phyloP scores from a whole-genome alignment of 2,888 invertebrate genomes.

The Neuroscelio doddi region DNA sequence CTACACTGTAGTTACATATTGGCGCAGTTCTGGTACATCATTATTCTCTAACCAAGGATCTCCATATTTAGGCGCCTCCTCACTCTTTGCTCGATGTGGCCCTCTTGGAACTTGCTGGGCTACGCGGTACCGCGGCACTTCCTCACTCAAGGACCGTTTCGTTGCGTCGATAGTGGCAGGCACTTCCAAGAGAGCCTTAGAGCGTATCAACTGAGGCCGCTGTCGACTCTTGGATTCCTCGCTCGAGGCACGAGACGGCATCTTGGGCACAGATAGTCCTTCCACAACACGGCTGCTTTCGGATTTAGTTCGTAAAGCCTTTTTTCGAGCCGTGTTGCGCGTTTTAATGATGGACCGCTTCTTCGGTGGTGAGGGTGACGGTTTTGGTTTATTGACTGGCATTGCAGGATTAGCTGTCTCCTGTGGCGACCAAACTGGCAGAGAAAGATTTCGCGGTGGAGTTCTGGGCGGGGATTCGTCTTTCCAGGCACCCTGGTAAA shows the following conservation, averaged over 20 bases:
- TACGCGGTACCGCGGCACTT: slow-evolving; percentile 61
- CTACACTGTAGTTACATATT: slow-evolving; percentile 69
- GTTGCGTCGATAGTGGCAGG: slow-evolving; percentile 58
- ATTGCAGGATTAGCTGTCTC: slow-evolving; percentile 49
- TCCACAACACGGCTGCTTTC: slow-evolving; percentile 54
- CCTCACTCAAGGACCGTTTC: slow-evolving; percentile 68
- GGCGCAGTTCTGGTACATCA: slow-evolving; percentile 61
- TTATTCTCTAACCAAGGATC: slow-evolving; percentile 62
- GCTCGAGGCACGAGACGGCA: slow-evolving; percentile 58
- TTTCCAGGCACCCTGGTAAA: slow-evolving; percentile 69
- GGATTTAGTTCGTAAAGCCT: slow-evolving; percentile 55
- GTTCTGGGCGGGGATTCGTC: slow-evolving; percentile 66
- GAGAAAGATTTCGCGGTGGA: slow-evolving; percentile 57
- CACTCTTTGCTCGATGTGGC: slow-evolving; percentile 66
- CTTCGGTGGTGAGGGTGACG: slow-evolving; percentile 52
- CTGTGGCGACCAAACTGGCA: slow-evolving; percentile 64
- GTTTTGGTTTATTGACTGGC: slow-evolving; percentile 40
- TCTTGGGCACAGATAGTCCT: slow-evolving; percentile 52
- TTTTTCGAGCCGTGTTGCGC: slow-evolving; percentile 54
- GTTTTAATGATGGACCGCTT: slow-evolving; percentile 50
- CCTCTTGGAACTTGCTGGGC: slow-evolving; percentile 55
- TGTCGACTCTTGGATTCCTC: slow-evolving; percentile 61
- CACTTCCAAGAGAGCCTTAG: slow-evolving; percentile 65
- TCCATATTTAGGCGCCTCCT: slow-evolving; percentile 63
- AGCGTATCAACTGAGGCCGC: slow-evolving; percentile 62